Evolutionary conservation across 2,888 invertebrate genomes (phyloP).

Genomic region (Lasioglossum marginatum): DNA sequence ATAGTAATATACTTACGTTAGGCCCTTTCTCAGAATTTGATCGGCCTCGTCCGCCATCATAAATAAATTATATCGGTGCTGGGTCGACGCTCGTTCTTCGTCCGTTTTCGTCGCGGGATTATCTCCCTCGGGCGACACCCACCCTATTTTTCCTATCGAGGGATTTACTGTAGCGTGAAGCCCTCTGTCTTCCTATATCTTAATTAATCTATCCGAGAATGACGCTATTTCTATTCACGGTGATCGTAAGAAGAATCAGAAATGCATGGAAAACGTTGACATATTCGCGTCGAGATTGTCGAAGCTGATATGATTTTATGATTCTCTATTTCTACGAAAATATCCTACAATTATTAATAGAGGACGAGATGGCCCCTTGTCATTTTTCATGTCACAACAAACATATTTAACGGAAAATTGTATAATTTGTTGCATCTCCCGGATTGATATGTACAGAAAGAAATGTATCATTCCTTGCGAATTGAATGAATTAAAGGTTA

Average conservation of each 20-base stretch:
- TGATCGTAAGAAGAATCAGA: neutral
- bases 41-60: neutral
- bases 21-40: neutral
- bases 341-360: neutral
- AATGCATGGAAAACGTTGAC: constrained; percentile 10
- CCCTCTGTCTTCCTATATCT: constrained; percentile 32
- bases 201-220: constrained; percentile 46
- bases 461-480: too few species aligned
- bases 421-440: too few species aligned
- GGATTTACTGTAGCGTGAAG: constrained; percentile 33
- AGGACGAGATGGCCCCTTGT: neutral
- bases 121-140: constrained; percentile 33
- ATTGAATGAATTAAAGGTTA: too few species aligned
- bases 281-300: neutral
- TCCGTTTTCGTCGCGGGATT: constrained; percentile 43
- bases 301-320: neutral
- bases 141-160: constrained; percentile 37
- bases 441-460: too few species aligned
- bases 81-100: constrained; percentile 28
- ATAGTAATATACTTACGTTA: neutral
- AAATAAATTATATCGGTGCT: constrained; percentile 41
- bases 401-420: neutral
- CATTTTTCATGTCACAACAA: neutral
- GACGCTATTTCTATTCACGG: constrained; percentile 19
- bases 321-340: neutral